Evolutionary conservation across 2,888 invertebrate genomes (phyloP), one percentile per base, ranked within the genome.

Genomic region (Aquatica leii): DNA sequence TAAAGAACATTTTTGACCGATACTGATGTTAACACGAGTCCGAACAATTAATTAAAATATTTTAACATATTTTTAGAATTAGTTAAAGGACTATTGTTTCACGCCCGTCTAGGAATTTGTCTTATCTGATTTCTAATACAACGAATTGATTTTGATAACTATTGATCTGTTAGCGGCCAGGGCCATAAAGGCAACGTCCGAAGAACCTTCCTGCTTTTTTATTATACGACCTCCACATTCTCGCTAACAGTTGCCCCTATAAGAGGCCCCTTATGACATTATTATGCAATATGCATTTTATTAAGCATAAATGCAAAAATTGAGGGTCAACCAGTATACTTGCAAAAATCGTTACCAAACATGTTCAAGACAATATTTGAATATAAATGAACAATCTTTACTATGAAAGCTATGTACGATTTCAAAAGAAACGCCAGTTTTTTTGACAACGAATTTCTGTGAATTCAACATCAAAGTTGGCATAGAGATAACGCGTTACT

Each of bases 161-260:
- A 51, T 31, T 63, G 51, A 61, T 66, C 49, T 59, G 58, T 62
- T 66, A 61, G 59, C 66, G 69, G 65, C 68, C 69, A 70, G 69
- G 69, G 70, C 53, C 70, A 59, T 60, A 58, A 61, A 63, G 67
- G 63, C 69, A 68, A 68, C 66, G 67, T 56, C 69, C 70, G 65
- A 67, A 59, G 41, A 68, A 70, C 67, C 66, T 67, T 66, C 61
- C 64, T 43, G 55, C 59, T 64, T 59, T 58, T 24, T 61, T 67
- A 62, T 62, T 31, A 20, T 50, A 57, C 62, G 60, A 65, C 66
- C 69, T 67, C 65, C 62, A 66, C 61, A 66, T 67, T 69, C 69
- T 52, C 60, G 61, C 64, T 59, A 64, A 60, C 49, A 64, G 17
- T 55, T 65, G 58, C 60, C 60, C 65, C 65, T 56, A 64, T 53